A percentile compares a stretch with the other conserved stretches of the same genome.
Conservation (phyloP, 1,140 invertebrate species). For the Cydia amplana region DNA sequence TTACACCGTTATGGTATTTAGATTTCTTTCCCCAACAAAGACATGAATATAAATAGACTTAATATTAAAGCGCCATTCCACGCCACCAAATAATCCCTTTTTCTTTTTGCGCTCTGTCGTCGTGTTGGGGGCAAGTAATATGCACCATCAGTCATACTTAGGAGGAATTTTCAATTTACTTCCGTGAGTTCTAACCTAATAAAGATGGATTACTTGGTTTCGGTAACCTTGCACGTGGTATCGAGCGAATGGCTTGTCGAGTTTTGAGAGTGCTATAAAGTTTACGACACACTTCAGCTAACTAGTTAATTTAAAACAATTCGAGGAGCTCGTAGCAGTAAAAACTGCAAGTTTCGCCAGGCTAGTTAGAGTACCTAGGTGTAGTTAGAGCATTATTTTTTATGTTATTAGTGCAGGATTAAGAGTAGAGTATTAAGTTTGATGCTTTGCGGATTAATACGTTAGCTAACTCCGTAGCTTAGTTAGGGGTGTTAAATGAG, state of each 20-base stretch:
- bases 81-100: conserved; percentile 71
- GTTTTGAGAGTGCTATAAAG: conserved; percentile 8
- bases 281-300: conserved; percentile 12
- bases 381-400: background rate
- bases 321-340: background rate
- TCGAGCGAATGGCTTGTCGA: conserved; percentile 5
- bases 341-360: background rate
- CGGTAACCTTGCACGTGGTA: conserved; percentile 40
- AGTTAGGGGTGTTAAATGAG: too few relatives aligned
- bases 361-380: background rate
- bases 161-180: conserved; percentile 76
- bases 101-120: conserved; percentile 68
- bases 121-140: conserved; percentile 69
- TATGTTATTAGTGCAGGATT: background rate
- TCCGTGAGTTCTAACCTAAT: conserved; percentile 61
- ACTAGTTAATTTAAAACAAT: conserved; percentile 8
- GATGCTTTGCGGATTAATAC: too few relatives aligned
- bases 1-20: conserved; percentile 58
- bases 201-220: conserved; percentile 68
- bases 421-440: background rate
- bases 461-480: too few relatives aligned
- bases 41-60: conserved; percentile 75
- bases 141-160: conserved; percentile 76
- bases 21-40: conserved; percentile 52
- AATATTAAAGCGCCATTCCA: conserved; percentile 72